Percentiles rank a stretch among this genome's conserved stretches.
Conservation (phyloP, 2,113 vertebrate species). For the Labeo rohita region DNA sequence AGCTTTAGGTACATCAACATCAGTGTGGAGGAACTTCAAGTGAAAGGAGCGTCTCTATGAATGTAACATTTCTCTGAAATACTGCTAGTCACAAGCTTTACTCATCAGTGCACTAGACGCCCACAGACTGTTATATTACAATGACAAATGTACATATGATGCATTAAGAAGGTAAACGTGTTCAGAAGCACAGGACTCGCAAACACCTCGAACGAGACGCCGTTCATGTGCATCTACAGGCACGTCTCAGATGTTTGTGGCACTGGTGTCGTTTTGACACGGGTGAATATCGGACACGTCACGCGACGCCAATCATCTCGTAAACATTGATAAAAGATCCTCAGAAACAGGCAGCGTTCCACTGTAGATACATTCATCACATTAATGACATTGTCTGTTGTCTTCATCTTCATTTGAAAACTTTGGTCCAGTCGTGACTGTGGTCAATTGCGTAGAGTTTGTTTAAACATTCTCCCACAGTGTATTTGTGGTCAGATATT, state of each 20-base stretch:
- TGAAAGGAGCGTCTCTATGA: not conserved
- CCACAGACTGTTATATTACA: not conserved
- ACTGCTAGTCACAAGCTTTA: not conserved
- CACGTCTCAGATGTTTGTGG: not conserved
- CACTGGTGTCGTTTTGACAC: not conserved
- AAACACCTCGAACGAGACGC: not conserved
- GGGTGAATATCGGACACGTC: not conserved
- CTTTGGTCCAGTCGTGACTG: not conserved
- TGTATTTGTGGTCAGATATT: not conserved
- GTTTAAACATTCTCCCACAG: not conserved
- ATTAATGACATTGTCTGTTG: not conserved
- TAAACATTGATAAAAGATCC: not conserved
- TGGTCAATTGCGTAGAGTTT: not conserved
- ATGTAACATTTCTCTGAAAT: not conserved
- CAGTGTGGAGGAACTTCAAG: not conserved
- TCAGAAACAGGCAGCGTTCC: not conserved
- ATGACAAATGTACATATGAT: not conserved
- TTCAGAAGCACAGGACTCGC: not conserved
- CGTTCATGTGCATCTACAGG: not conserved
- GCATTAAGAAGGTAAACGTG: not conserved
- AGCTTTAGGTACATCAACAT: not conserved
- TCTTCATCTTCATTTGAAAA: not conserved
- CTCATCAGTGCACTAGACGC: not conserved
- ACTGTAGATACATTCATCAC: not conserved
- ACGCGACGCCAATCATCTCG: not conserved